phyloP scores from a whole-genome alignment of 2,113 vertebrate species.

The Sarotherodon lohbergeri region DNA sequence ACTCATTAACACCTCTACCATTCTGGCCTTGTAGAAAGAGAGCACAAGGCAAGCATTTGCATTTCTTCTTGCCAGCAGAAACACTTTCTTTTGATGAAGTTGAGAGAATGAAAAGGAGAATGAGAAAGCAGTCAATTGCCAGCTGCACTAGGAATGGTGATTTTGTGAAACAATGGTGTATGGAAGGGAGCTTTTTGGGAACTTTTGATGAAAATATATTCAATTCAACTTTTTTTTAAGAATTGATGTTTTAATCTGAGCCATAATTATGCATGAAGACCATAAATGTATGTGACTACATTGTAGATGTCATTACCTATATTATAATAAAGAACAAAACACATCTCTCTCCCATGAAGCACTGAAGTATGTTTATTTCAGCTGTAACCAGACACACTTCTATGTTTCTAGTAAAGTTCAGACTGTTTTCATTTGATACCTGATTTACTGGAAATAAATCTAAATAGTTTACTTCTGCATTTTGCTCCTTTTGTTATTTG shows the following conservation, averaged over 20 bases:
- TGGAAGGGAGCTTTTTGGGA: slow-evolving; percentile 3
- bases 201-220: slow-evolving; percentile 7
- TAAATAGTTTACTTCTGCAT: neutral
- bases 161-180: slow-evolving; percentile 31
- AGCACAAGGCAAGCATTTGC: slow-evolving; percentile 18
- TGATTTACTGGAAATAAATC: neutral
- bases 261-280: neutral
- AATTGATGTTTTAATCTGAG: neutral
- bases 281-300: neutral
- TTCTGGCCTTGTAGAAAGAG: slow-evolving; percentile 7
- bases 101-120: slow-evolving; percentile 12
- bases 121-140: slow-evolving; percentile 13
- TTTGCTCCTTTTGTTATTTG: neutral
- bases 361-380: neutral
- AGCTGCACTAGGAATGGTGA: neutral
- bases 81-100: slow-evolving; percentile 36
- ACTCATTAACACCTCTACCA: slow-evolving; percentile 63
- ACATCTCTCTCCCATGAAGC: neutral
- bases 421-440: neutral
- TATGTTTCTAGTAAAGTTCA: neutral
- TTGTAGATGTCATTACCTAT: neutral
- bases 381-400: neutral
- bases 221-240: neutral
- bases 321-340: neutral
- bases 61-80: slow-evolving; percentile 29